Conservation (phyloP, 1,140 invertebrate genomes). For the Conus ventricosus region DNA sequence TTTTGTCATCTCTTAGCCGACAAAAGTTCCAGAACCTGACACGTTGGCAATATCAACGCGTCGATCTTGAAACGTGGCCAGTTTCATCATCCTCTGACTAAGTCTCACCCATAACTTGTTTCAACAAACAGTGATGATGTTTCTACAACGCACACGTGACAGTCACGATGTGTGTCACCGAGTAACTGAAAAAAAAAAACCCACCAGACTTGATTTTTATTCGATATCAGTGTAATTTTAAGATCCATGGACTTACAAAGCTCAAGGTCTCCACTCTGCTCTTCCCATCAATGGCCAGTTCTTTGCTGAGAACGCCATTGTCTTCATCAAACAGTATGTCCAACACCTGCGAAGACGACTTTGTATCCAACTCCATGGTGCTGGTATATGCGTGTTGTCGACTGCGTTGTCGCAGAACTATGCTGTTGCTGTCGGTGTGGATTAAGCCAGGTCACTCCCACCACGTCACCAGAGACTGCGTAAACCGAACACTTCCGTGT, state of each 20-base stretch:
- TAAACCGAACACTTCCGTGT: not conserved
- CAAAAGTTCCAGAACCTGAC: not conserved
- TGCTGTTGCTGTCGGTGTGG: not conserved
- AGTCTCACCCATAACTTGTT: too few species aligned
- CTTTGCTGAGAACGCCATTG: constrained; percentile 54
- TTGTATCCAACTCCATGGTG: constrained; percentile 25
- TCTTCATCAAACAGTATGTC: constrained; percentile 62
- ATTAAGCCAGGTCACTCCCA: not conserved
- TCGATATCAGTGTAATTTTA: too few species aligned
- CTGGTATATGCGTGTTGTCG: not conserved
- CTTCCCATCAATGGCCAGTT: constrained; percentile 43
- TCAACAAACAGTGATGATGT: too few species aligned
- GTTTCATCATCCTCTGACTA: not conserved
- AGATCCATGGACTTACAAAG: constrained; percentile 52
- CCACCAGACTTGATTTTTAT: too few species aligned
- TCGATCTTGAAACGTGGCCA: not conserved
- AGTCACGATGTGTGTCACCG: too few species aligned
- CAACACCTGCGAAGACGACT: constrained; percentile 46
- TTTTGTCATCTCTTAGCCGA: not conserved
- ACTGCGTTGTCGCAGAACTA: not conserved
- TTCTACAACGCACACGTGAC: too few species aligned
- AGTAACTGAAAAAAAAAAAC: too few species aligned
- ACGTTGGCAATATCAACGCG: not conserved
- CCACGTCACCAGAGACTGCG: not conserved
- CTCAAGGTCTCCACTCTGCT: constrained; percentile 44